phyloP scores from a whole-genome alignment of 2,888 invertebrate genomes.

The Eupeodes luniger region DNA sequence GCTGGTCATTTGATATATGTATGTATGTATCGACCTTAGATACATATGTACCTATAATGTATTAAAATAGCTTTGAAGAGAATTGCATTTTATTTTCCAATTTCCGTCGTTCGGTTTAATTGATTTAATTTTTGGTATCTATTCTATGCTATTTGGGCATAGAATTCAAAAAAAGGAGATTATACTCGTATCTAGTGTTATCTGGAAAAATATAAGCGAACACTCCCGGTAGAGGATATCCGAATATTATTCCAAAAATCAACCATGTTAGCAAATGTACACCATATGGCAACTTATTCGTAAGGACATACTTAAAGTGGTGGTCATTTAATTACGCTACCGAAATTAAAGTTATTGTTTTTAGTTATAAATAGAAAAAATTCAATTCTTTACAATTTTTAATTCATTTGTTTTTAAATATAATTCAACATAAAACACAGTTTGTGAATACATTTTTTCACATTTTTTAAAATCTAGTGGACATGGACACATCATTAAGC shows the following conservation, averaged over 20 bases:
- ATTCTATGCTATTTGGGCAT: neutral
- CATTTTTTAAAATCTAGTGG: no score
- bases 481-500: no score
- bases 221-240: conserved; percentile 4
- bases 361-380: no score
- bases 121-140: conserved; percentile 48
- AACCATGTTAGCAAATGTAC: conserved; percentile 56
- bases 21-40: neutral
- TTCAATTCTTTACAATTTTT: no score
- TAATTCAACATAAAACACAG: no score
- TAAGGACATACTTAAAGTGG: neutral
- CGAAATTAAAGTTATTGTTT: no score
- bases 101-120: conserved; percentile 26
- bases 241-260: conserved; percentile 39
- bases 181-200: conserved; percentile 41
- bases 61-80: neutral
- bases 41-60: neutral
- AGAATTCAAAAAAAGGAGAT: conserved; percentile 14
- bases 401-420: no score
- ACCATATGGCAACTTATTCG: conserved; percentile 39
- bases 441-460: no score
- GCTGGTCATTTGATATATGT: conserved; percentile 8
- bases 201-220: conserved; percentile 48
- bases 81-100: conserved; percentile 33
- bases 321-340: no score